Base-by-base conservation (phyloP, 2,888 invertebrate genomes). In the Monochamus alternatus region DNA sequence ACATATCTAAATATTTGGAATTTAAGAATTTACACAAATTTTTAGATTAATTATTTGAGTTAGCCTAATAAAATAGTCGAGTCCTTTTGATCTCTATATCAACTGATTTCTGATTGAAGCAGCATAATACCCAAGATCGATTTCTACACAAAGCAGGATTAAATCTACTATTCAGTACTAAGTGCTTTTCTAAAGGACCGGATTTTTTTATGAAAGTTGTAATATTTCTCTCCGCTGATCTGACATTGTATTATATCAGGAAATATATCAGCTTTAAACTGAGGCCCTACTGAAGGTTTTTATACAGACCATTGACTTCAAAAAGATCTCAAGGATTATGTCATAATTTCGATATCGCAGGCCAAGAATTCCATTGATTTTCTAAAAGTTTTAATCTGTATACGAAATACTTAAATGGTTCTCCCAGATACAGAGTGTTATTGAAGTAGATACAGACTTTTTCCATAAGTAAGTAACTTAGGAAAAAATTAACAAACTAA, bases 241-340 rank as follows among this genome's bases (percentile, higher is more conserved):
- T 58, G 70, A 60, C 62, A 43, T 58, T 31, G 30, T 62, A 52
- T 70, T 30, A 62, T 70, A 70, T 70, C 70, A 62, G 62, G 10
- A 62, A 66, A 73, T 73, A 73, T 73, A 73, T 73, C 73, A 73
- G 58, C 60, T 67, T 62, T 67, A 52, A 62, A 73, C 58, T 52
- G 51, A 62, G 47, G 62, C 12, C 1, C 47, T 51, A 58, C 14
- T 44, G 14, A 30, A 31, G 69, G 59, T 47, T 68, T 67, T 62
- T 64, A 47, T 32, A 58, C 73, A 69, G 69, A 51, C 75, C 70
- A 75, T 75, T 75, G 75, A 65, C 43, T 75, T 59, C 30, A 59
- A 65, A 71, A 71, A 55, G 68, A 69, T 74, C 79, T 75, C 75
- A 74, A 59, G 64, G 81, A 80, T 81, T 80, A 81, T 71, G 81